Base-by-base conservation (phyloP, 2,113 vertebrate genomes). In the Alethe diademata region DNA sequence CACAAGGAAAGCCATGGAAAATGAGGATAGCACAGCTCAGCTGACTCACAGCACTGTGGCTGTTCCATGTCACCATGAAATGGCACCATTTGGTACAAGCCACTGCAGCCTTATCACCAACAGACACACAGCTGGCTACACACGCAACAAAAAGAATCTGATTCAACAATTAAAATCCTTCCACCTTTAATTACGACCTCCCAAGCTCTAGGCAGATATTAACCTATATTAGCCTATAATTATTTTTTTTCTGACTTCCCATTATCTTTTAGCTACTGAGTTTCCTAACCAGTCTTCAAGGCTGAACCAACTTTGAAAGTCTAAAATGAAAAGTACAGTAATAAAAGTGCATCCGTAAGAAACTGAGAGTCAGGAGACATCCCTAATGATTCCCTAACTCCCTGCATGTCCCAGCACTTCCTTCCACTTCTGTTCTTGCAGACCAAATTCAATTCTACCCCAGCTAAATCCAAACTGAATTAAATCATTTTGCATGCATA, bases 181-280 rank as follows among this genome's bases (percentile, higher is more conserved):
- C 67, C 43, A 83, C 82, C 78, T 92, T 88, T 94, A 92, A 95
- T 94, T 43, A 93, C 1, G 14, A 90, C 47, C 88, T 96, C 82
- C 78, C 58, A 90, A 65, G 92, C 85, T 71, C 88, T 40, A 88
- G 88, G 90, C 90, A 96, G 64, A 64, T 48, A 78, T 90, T 94
- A 97, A 95, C 82, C 92, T 86, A 16, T 24, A 88, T 92, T 80
- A 94, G 43, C 25, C 31, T 53, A 40, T 71, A 86, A 90, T 96
- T 96, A 61, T 53, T 79, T 76, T 87, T 87, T 90, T 78, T 56
- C 71, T 80, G n/a, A 64, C 16, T 90, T 86, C 43, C 87, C 67
- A 95, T 90, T 95, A 94, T 70, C 81, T 92, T 88, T 58, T 19
- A 83, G 58, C 82, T 86, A 45, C 58, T 19, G 29, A 94, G 48